phyloP scores from a whole-genome alignment of 2,888 invertebrate species.

The Temnothorax ravouxi region DNA sequence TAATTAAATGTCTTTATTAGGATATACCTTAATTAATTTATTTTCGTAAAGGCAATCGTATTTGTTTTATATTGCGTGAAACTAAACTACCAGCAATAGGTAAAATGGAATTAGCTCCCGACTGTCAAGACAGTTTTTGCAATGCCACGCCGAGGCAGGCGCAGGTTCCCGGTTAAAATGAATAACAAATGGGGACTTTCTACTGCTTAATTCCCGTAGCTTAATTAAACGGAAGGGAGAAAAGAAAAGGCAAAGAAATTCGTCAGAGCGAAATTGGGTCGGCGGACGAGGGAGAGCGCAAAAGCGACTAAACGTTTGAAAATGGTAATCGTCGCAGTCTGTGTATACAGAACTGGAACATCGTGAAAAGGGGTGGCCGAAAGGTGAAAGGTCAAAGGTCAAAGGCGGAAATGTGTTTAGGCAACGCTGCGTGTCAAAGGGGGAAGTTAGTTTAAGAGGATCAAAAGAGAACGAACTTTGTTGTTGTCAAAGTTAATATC shows the following conservation, averaged over 20 bases:
- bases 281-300: slow-evolving; percentile 31
- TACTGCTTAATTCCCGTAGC: slow-evolving; percentile 50
- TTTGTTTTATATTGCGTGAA: slow-evolving; percentile 23
- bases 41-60: neutral
- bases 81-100: slow-evolving; percentile 24
- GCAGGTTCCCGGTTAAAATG: slow-evolving; percentile 25
- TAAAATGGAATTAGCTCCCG: slow-evolving; percentile 31
- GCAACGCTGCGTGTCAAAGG: slow-evolving; percentile 58
- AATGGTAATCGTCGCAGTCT: slow-evolving; percentile 45
- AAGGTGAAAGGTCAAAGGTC: slow-evolving; percentile 62
- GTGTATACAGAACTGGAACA: slow-evolving; percentile 34
- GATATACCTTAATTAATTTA: neutral
- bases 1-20: neutral
- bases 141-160: neutral
- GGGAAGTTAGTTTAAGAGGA: slow-evolving; percentile 72
- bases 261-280: slow-evolving; percentile 55
- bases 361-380: slow-evolving; percentile 40
- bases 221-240: slow-evolving; percentile 53
- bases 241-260: slow-evolving; percentile 54
- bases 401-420: slow-evolving; percentile 67
- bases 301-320: slow-evolving; percentile 44
- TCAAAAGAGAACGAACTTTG: slow-evolving; percentile 59
- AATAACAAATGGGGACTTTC: slow-evolving; percentile 49
- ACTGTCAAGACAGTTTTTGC: slow-evolving; percentile 44
- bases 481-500: slow-evolving; percentile 63